Base-by-base conservation (phyloP, 2,113 vertebrate genomes). In the Nycticorax nycticorax region DNA sequence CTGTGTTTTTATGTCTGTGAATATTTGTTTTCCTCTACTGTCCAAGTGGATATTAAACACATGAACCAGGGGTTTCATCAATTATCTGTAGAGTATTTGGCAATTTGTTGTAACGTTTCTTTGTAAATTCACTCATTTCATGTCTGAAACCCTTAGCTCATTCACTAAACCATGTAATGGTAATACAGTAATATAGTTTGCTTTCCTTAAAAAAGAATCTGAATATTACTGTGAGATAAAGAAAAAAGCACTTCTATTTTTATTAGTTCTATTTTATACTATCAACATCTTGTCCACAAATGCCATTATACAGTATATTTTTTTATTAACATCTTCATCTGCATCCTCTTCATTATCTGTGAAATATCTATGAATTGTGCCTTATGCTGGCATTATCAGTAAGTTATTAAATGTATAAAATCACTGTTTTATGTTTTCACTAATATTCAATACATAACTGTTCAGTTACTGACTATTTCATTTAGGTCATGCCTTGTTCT, bases 111-210 rank as follows among this genome's bases (percentile, higher is more conserved):
- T 63, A 93, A 88, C 89, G 77, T 92, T 96, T 60, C 12, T 30
- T 90, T 62, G 39, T 88, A 95, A 95, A 93, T 95, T 95, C 71
- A 84, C 30, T 95, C 64, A 95, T 97, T 96, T 85, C 35, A 41
- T 78, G 19, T 82, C 55, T 86, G 82, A 97, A 95, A 95, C 75
- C 14, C 47, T 94, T 95, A 96, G 91, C 84, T 76, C 88, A 91
- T 96, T 96, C 82, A 64, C 55, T 82, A 93, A 88, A 93, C 86
- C 33, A 80, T 85, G 68, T 93, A 81, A 94, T 91, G 84, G 82
- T 89, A 96, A 90, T 91, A 93, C 96, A 94, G 75, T 91, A 93
- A 95, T 66, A 66, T 89, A n/a, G 30, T 85, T 88, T 86, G 78
- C 64, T 86, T 89, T 93, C 55, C 96, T 92, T 92, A 92, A 92